Evolutionary conservation across 2,113 vertebrate species (phyloP).

Genomic region (Ornithorhynchus anatinus): DNA sequence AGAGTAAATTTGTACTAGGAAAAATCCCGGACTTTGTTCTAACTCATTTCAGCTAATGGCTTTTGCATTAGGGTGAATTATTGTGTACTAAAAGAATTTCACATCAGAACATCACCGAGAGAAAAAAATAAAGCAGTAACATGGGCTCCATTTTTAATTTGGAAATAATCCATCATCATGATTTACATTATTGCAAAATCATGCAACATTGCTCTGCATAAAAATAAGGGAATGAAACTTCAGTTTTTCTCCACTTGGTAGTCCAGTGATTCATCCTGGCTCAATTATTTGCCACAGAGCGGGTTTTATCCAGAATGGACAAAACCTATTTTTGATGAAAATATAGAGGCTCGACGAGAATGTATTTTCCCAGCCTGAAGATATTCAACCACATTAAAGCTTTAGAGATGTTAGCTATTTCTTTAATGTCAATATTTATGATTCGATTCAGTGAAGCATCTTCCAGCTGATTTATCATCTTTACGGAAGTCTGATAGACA

Average conservation of each 20-base stretch:
- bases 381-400: not conserved
- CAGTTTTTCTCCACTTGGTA: not conserved
- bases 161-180: constrained; percentile 16
- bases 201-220: not conserved
- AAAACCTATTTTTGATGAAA: not conserved
- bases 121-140: not conserved
- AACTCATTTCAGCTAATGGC: constrained; percentile 10
- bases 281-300: not conserved
- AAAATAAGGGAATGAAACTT: not conserved
- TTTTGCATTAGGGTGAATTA: constrained; percentile 30
- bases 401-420: not conserved
- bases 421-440: not conserved
- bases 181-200: not conserved
- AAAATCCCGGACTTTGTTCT: constrained; percentile 1
- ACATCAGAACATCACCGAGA: constrained; percentile 2
- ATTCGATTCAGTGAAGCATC: too few species aligned
- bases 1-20: constrained; percentile 25
- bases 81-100: constrained; percentile 5
- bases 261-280: not conserved
- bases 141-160: constrained; percentile 8
- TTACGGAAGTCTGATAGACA: too few species aligned
- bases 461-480: too few species aligned
- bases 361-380: not conserved
- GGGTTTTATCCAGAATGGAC: not conserved
- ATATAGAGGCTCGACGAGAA: not conserved